Percentiles rank a stretch among this genome's conserved stretches.
Conservation (phyloP, 1,140 invertebrate genomes). For the Aphelenchoides fujianensis region DNA sequence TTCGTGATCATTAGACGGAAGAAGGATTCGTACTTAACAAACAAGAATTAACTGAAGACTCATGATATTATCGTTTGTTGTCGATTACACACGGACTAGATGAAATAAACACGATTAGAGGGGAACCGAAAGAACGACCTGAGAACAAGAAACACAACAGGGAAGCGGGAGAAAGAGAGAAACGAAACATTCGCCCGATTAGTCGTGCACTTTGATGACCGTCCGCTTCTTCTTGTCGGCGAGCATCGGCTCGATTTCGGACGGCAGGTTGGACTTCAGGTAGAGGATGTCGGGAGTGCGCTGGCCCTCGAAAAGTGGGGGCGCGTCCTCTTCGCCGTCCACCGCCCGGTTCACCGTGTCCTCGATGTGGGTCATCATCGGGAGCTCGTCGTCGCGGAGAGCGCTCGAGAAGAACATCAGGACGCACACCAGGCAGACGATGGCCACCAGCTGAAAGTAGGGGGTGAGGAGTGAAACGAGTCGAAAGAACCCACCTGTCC, state of each 20-base stretch:
- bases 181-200: too few species aligned
- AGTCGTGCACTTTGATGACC: constrained; percentile 5
- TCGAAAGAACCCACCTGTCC: constrained; percentile 53
- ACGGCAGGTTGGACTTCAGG: constrained; percentile 16
- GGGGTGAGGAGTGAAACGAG: too few species aligned
- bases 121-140: too few species aligned
- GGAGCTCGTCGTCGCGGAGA: constrained; percentile 48
- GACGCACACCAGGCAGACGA: constrained; percentile 52
- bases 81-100: too few species aligned
- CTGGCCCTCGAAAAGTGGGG: constrained; percentile 5
- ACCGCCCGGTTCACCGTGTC: constrained; percentile 3
- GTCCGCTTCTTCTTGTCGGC: constrained; percentile 16
- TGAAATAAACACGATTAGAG: too few species aligned
- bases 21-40: too few species aligned
- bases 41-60: too few species aligned
- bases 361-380: constrained; percentile 19
- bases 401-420: constrained; percentile 52
- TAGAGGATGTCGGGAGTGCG: background rate
- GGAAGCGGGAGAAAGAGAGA: too few species aligned
- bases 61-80: too few species aligned
- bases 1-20: too few species aligned
- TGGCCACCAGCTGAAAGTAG: constrained; percentile 53
- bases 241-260: constrained; percentile 33
- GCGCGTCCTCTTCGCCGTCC: constrained; percentile 11
- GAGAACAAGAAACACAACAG: too few species aligned